Percentiles rank a stretch among this genome's conserved stretches.
Conservation (phyloP, 2,888 invertebrate genomes). For the Odontocolon sp. region DNA sequence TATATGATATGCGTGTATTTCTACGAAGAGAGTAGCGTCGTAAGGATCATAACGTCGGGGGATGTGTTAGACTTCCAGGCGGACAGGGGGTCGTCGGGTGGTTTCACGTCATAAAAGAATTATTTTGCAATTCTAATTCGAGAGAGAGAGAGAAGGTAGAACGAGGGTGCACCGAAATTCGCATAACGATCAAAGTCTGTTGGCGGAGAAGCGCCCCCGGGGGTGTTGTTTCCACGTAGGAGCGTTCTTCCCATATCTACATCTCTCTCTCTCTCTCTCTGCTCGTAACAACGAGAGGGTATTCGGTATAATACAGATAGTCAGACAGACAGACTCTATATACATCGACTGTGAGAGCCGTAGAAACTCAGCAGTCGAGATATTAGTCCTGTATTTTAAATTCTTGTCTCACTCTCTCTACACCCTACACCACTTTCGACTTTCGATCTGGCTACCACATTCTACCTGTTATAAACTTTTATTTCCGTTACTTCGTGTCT, state of each 20-base stretch:
- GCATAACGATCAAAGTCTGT: slow-evolving; percentile 63
- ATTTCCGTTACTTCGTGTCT: slow-evolving; percentile 19
- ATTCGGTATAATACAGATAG: slow-evolving; percentile 38
- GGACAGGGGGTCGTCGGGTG: slow-evolving; percentile 56
- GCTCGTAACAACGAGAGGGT: slow-evolving; percentile 43
- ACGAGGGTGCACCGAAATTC: slow-evolving; percentile 61
- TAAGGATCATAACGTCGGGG: slow-evolving; percentile 46
- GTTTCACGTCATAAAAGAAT: slow-evolving; percentile 62
- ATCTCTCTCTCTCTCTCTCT: background rate
- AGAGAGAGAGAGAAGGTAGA: slow-evolving; percentile 34
- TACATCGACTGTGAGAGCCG: slow-evolving; percentile 11
- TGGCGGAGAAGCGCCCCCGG: slow-evolving; percentile 60
- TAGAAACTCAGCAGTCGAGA: slow-evolving; percentile 33
- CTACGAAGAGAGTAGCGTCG: background rate
- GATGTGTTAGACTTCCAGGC: slow-evolving; percentile 19
- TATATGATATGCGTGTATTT: slow-evolving; percentile 11
- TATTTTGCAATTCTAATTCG: slow-evolving; percentile 64
- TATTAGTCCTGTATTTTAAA: slow-evolving; percentile 58
- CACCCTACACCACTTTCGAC: background rate
- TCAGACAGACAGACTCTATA: slow-evolving; percentile 17
- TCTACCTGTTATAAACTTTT: slow-evolving; percentile 56
- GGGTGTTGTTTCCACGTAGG: slow-evolving; percentile 58
- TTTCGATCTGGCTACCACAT: slow-evolving; percentile 31
- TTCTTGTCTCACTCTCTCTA: slow-evolving; percentile 36
- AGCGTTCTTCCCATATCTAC: background rate